These are phyloP conservation scores for Platalea minor DNA, from an alignment of 2,797 vertebrate genomes.

Conservation along the genomic window DNA sequence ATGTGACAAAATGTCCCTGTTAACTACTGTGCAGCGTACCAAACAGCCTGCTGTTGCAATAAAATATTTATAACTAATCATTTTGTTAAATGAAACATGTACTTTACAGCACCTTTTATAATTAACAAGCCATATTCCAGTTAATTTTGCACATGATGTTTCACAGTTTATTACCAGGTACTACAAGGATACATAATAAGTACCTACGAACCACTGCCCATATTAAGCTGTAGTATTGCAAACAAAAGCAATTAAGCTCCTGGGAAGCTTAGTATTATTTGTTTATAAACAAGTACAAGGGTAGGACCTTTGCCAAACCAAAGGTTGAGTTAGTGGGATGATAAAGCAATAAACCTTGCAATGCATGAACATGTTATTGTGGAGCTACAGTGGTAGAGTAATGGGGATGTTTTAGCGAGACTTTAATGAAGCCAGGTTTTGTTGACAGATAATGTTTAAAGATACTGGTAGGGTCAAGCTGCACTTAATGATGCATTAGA, in stretches of 20 bases:
- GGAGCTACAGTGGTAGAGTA: background rate
- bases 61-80: constrained; percentile 39
- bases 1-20: background rate
- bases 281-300: background rate
- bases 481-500: background rate
- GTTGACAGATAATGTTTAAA: background rate
- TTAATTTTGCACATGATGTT: constrained; percentile 3
- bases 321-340: background rate
- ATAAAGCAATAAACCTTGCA: background rate
- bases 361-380: background rate
- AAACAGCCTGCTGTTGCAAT: background rate
- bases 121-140: constrained; percentile 7
- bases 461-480: background rate
- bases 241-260: constrained; percentile 15
- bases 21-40: background rate
- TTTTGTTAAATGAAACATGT: constrained; percentile 34
- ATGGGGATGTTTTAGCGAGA: background rate
- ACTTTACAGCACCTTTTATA: background rate
- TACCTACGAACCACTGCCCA: background rate
- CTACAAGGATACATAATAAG: background rate
- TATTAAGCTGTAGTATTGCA: background rate
- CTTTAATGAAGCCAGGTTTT: background rate
- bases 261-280: background rate
- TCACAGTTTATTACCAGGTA: background rate
- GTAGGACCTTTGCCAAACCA: background rate